Evolutionary conservation across 2,888 invertebrate genomes (phyloP), one percentile per base, ranked within the genome.

Genomic region (Xylota segnis): DNA sequence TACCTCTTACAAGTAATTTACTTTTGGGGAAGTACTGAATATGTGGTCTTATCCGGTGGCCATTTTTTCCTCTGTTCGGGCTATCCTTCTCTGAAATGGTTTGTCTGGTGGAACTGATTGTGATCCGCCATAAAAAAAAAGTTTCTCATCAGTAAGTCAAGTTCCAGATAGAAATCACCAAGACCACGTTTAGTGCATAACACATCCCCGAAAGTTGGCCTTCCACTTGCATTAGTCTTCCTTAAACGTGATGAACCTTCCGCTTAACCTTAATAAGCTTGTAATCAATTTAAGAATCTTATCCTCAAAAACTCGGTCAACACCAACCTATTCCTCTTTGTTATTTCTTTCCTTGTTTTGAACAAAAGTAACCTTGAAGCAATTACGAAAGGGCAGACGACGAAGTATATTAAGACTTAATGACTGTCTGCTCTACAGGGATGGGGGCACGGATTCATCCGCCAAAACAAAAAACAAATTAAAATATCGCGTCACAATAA

Each of bases 401-500:
- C 65, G 52, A 77, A 86, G 59, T 86, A 63, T 82, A 82, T 86
- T 86, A 86, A 86, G 82, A 86, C 86, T 86, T 86, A 86, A 82
- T 86, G 82, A 82, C 81, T 86, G 86, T 86, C 86, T 86, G 47
- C 82, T 47, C 5, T 40, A 18, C 23, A 50, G 23, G 29, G 72
- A 7, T 34, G 52, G 74, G 58, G 59, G 59, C 45, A 12, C 18
- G 29, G 29, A 56, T 74, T 63, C 79, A 75, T 66, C 84, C 75
- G 71, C 70, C 86, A 86, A 77, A 86, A 82, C 81, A 86, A 79
- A 83, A 86, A 63, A 77, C 76, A 86, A 86, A 86, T 86, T 86
- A 82, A 86, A 86, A 86, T 77, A 86, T 82, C 86, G 82, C 86
- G 86, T 82, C 81, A 86, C 82, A 86, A 86, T 86, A 86, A 76